phyloP scores from a whole-genome alignment of 2,888 invertebrate species.

The Cyaniris semiargus region DNA sequence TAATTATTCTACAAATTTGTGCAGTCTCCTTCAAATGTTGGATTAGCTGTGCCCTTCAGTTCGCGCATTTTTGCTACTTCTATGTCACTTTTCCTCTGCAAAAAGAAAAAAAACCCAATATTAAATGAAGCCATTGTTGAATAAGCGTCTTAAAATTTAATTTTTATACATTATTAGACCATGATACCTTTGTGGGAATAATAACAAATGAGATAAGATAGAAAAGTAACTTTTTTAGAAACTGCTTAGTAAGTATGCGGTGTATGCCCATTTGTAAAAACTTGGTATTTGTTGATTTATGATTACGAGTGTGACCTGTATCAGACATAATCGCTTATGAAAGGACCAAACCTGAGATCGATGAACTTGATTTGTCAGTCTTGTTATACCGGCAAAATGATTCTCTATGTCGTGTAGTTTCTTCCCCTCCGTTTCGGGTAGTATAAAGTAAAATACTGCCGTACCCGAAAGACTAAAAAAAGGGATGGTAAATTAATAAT shows the following conservation, averaged over 20 bases:
- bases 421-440: slow-evolving; percentile 92
- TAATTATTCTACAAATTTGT: slow-evolving; percentile 30
- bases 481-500: neutral
- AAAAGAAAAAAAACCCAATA: slow-evolving; percentile 35
- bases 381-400: slow-evolving; percentile 83
- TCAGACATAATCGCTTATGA: no score
- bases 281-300: no score
- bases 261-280: no score
- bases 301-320: no score
- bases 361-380: slow-evolving; percentile 70
- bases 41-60: slow-evolving; percentile 56
- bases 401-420: slow-evolving; percentile 85
- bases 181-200: no score
- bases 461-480: slow-evolving; percentile 80
- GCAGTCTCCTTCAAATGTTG: slow-evolving; percentile 56
- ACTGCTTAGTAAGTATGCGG: no score
- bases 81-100: slow-evolving; percentile 46
- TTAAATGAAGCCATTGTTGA: no score
- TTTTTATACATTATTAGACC: no score
- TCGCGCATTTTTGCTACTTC: slow-evolving; percentile 56
- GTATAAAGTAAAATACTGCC: slow-evolving; percentile 82
- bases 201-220: no score
- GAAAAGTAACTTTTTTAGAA: no score
- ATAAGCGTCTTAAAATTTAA: no score
- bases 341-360: slow-evolving; percentile 54